Base-by-base conservation (phyloP, 2,888 invertebrate genomes). In the Dicranocentrus wangi region DNA sequence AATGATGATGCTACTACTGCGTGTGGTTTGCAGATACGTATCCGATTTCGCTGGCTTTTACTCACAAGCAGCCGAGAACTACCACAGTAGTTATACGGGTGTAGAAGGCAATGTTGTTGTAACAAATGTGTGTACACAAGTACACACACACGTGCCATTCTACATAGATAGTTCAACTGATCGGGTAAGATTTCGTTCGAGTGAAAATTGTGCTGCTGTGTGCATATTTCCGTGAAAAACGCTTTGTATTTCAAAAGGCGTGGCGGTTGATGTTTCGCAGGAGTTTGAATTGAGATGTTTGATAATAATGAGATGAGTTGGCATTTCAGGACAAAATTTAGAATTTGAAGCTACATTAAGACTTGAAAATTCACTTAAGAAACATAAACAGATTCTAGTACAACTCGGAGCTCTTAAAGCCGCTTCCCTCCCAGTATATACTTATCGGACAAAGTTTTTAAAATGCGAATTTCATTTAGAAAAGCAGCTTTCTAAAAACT, bases 1-100 rank as follows among this genome's bases (percentile, higher is more conserved):
- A 8, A 51, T 55, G 25, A 19, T 17, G 39, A 55, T 55, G 55
- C n/a, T 51, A 21, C 19, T n/a, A 39, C 7, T 47, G 47, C 21
- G 55, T 55, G 21, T 61, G 39, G n/a, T n/a, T n/a, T 61, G 39
- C 61, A 61, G 61, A 61, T 32, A n/a, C n/a, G n/a, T n/a, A 61
- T 61, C 61, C 61, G 28, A 61, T 61, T 61, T 32, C 61, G 55
- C 8, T 55, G 55, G 55, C 19, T 55, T 55, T 25, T 53, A 53
- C 2, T 21, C 55, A 55, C 55, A 55, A 25, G 19, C 21, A 25
- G 55, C 55, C 15, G 28, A 17, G 61, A 17, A n/a, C n/a, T 32
- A 32, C 32, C 13, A 25, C 1, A 61, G 28, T 17, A 15, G n/a
- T n/a, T 55, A 21, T 55, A 13, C n/a, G n/a, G 7, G 51, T 25